Percentiles rank a stretch among this genome's conserved stretches.
Evolutionary conservation across 30 jellyfish, hydroid and myxozoan species (phyloP).

Genomic region (Aurelia sp.): DNA sequence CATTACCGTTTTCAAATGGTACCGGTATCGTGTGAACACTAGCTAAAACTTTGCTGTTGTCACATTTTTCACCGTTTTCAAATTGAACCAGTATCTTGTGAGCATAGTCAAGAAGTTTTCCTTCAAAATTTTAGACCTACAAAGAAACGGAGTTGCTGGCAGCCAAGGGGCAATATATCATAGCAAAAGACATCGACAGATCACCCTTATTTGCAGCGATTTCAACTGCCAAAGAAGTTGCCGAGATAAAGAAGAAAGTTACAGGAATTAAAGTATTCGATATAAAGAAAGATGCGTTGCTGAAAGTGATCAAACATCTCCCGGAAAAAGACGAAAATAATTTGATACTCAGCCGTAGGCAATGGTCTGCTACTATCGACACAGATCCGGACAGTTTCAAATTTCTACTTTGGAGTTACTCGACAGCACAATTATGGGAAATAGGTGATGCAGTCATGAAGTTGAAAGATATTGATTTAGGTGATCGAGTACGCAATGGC

Average conservation of each 20-base stretch:
- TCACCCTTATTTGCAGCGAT: neutral
- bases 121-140: slow-evolving; percentile 12
- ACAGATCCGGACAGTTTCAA: slow-evolving; percentile 23
- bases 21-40: too few species aligned
- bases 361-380: slow-evolving; percentile 48
- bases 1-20: too few species aligned
- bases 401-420: slow-evolving; percentile 44
- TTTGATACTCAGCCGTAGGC: neutral
- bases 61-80: too few species aligned
- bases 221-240: slow-evolving; percentile 25
- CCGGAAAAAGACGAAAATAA: neutral
- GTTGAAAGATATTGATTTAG: slow-evolving; percentile 27
- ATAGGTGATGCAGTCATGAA: slow-evolving; percentile 4
- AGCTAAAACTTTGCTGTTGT: too few species aligned
- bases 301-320: neutral
- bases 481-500: slow-evolving; percentile 25
- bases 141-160: slow-evolving; percentile 25
- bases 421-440: slow-evolving; percentile 27
- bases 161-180: slow-evolving; percentile 44
- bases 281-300: neutral
- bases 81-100: too few species aligned
- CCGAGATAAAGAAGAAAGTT: neutral
- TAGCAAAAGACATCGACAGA: slow-evolving; percentile 5
- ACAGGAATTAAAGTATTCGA: slow-evolving; percentile 38
- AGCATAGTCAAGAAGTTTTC: neutral